These are phyloP conservation scores for Hypomesus transpacificus DNA, from an alignment of 2,113 vertebrate species.

Conservation along the genomic window DNA sequence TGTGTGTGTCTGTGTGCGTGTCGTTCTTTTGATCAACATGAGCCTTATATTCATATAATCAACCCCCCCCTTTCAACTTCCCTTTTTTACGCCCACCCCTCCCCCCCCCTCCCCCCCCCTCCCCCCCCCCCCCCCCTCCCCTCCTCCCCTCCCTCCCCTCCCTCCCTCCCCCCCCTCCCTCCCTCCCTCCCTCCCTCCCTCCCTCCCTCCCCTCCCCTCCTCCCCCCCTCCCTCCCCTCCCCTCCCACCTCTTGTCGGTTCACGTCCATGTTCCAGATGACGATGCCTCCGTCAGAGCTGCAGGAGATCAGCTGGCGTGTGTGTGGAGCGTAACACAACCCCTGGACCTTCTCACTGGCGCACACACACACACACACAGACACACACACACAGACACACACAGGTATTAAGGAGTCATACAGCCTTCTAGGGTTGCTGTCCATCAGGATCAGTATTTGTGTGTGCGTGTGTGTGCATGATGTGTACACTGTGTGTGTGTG, in stretches of 20 bases:
- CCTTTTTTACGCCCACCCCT: too few species aligned
- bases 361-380: slow-evolving; percentile 12
- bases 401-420: slow-evolving; percentile 1
- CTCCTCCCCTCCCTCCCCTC: background rate
- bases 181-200: background rate
- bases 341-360: slow-evolving; percentile 90
- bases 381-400: slow-evolving; percentile 18
- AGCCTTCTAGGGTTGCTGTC: background rate
- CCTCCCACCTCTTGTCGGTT: slow-evolving; percentile 88
- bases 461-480: background rate
- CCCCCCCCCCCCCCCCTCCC: background rate
- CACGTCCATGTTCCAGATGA: slow-evolving; percentile 99
- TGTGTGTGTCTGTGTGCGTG: background rate
- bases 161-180: background rate
- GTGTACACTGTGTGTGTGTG: background rate
- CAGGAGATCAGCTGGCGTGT: slow-evolving; percentile 97
- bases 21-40: background rate
- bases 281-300: slow-evolving; percentile 89
- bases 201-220: too few species aligned
- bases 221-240: background rate
- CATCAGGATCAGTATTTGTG: background rate
- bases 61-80: background rate
- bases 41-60: background rate
- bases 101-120: background rate
- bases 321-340: slow-evolving; percentile 90